Percentiles rank a stretch among this genome's conserved stretches.
Evolutionary conservation across 2,888 invertebrate species (phyloP).

Genomic region (Apotomis betuletana): DNA sequence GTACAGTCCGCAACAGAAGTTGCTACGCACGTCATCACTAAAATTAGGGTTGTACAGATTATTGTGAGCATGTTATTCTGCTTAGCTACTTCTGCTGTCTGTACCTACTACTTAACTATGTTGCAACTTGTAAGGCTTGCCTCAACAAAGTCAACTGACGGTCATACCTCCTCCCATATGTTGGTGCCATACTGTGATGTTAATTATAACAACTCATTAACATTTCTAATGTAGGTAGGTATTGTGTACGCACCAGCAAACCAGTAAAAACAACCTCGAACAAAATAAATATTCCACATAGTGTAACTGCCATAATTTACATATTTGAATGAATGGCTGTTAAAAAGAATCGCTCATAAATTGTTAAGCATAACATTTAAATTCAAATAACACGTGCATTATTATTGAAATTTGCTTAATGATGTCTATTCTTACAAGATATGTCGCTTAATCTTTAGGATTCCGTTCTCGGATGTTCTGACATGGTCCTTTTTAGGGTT

Average conservation of each 20-base stretch:
- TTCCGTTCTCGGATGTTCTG: background rate
- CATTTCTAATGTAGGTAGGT: constrained; percentile 37
- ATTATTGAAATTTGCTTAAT: constrained; percentile 33
- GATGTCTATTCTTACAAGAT: constrained; percentile 11
- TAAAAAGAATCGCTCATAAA: constrained; percentile 28
- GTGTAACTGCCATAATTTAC: constrained; percentile 36
- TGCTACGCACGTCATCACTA: too few species aligned
- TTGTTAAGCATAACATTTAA: constrained; percentile 22
- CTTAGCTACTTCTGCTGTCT: too few species aligned
- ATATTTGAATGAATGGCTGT: constrained; percentile 23
- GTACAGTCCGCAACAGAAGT: too few species aligned
- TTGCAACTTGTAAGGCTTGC: constrained; percentile 10
- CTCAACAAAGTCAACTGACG: constrained; percentile 12
- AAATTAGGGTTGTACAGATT: too few species aligned
- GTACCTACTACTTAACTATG: constrained; percentile 2
- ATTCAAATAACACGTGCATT: constrained; percentile 26
- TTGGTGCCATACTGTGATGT: constrained; percentile 39
- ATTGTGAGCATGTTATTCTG: too few species aligned
- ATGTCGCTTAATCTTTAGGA: background rate
- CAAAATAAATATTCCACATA: constrained; percentile 35
- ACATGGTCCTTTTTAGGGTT: background rate
- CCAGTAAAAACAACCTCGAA: constrained; percentile 35
- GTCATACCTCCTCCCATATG: constrained; percentile 21
- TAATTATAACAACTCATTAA: constrained; percentile 39
- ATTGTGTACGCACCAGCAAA: constrained; percentile 28